These are phyloP conservation scores for Synanthedon myopaeformis DNA, from an alignment of 2,888 invertebrate species.

Conservation along the genomic window DNA sequence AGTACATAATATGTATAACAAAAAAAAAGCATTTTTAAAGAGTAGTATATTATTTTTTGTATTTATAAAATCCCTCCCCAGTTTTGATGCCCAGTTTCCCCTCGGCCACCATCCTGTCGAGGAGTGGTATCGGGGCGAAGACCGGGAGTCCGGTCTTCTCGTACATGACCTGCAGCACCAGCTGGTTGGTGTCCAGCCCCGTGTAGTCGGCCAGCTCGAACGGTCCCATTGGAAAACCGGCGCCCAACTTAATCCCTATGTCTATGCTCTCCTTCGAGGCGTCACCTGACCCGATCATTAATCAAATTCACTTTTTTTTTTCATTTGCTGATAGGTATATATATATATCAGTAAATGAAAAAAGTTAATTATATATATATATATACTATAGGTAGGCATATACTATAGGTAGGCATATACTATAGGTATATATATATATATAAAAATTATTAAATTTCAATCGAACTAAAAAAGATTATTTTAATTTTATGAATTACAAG, in stretches of 20 bases:
- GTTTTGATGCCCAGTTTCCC: conserved; percentile 84
- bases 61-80: conserved; percentile 88
- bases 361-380: too few relatives aligned
- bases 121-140: conserved; percentile 67
- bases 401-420: too few relatives aligned
- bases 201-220: conserved; percentile 88
- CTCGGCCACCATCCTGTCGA: conserved; percentile 79
- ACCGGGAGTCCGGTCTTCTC: conserved; percentile 67
- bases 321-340: too few relatives aligned
- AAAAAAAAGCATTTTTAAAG: too few relatives aligned
- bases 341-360: too few relatives aligned
- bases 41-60: conserved; percentile 45
- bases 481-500: too few relatives aligned
- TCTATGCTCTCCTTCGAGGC: conserved; percentile 84
- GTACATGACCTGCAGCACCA: conserved; percentile 84
- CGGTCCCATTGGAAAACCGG: conserved; percentile 92
- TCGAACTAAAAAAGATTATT: too few relatives aligned
- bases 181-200: conserved; percentile 84
- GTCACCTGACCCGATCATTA: conserved; percentile 59
- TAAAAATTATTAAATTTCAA: too few relatives aligned
- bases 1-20: neutral
- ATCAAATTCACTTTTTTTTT: neutral
- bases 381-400: too few relatives aligned
- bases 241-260: conserved; percentile 91
- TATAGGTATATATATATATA: too few relatives aligned